Evolutionary conservation across 2,888 invertebrate genomes (phyloP), one percentile per base, ranked within the genome.

Genomic region (Temnothorax ravouxi): DNA sequence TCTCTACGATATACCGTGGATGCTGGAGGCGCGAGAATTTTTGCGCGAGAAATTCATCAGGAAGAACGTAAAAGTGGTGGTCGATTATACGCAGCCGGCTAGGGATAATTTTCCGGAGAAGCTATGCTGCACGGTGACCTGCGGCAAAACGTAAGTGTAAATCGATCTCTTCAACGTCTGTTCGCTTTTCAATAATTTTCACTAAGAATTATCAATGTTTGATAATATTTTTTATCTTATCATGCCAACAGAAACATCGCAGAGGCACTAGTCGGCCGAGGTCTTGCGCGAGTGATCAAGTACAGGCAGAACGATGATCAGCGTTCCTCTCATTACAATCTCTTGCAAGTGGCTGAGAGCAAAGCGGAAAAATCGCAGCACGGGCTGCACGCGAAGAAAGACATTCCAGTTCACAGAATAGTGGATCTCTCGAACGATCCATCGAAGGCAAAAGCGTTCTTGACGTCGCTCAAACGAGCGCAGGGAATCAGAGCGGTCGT

Each of bases 1-100:
- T 0, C 96, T 99, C 0, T 99, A 99, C 94, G 99, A 99, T 94
- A 98, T 99, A 93, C 99, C 99, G 1, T 99, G 98, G 97, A 98
- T 99, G 98, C 99, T 98, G 94, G 99, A 99, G 95, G 99, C 99
- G 0, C 97, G 99, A 76, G 99, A 99, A 95, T 99, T 98, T 94
- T 96, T 99, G 54, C 96, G 99, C 62, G 99, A 99, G 94, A 99
- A 99, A 94, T 96, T 99, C 18, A 97, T 99, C 92, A 99, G 99
- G 72, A 99, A 99, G 95, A 98, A 97, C 95, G 98, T 99, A 0
- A 97, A 97, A 91, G 98, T 99, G 11, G 97, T 97, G 34, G 97
- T 99, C 41, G 99, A 99, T 95, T 99, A 99, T 94, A 97, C 99
- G 86, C 99, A 99, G 94, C 99, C 99, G 1, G 98, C 99, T 2